These are phyloP conservation scores for Cremastobaeus sp. DNA, from an alignment of 2,888 invertebrate species.

Conservation along the genomic window DNA sequence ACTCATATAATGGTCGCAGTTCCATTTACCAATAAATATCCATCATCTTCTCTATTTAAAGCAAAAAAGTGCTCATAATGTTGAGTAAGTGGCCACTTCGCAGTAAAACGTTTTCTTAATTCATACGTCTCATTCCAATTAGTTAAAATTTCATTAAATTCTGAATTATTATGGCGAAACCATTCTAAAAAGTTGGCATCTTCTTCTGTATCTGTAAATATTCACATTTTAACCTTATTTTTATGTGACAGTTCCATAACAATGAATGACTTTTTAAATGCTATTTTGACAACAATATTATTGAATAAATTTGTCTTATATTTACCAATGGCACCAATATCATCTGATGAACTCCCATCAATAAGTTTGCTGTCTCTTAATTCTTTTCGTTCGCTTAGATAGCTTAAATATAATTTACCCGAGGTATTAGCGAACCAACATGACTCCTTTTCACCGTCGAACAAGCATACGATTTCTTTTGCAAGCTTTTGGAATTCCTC, in stretches of 20 bases:
- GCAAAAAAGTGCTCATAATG: conserved; percentile 11
- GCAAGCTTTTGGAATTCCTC: conserved; percentile 10
- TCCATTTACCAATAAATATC: conserved; percentile 28
- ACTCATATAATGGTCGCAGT: no score
- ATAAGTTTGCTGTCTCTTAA: not conserved
- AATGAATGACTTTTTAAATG: no score
- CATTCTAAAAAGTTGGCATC: conserved; percentile 7
- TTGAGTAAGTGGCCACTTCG: conserved; percentile 2
- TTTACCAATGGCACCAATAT: no score
- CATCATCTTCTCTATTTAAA: conserved; percentile 7
- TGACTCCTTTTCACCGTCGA: conserved; percentile 11
- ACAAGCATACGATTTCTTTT: conserved; percentile 18
- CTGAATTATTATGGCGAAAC: conserved; percentile 12
- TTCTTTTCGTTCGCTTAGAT: conserved; percentile 25
- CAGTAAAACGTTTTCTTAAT: conserved; percentile 2
- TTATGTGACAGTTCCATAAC: not conserved
- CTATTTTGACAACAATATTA: no score
- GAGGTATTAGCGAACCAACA: conserved; percentile 27
- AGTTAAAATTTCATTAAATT: conserved; percentile 6
- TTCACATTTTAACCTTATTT: not conserved
- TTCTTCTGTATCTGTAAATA: not conserved
- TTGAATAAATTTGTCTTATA: no score
- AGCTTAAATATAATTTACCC: conserved; percentile 13
- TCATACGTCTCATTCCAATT: conserved; percentile 15
- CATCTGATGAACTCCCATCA: not conserved